Percentiles rank a stretch among this genome's conserved stretches.
Conservation (phyloP, 2,888 invertebrate genomes). For the Archips crataeganus region DNA sequence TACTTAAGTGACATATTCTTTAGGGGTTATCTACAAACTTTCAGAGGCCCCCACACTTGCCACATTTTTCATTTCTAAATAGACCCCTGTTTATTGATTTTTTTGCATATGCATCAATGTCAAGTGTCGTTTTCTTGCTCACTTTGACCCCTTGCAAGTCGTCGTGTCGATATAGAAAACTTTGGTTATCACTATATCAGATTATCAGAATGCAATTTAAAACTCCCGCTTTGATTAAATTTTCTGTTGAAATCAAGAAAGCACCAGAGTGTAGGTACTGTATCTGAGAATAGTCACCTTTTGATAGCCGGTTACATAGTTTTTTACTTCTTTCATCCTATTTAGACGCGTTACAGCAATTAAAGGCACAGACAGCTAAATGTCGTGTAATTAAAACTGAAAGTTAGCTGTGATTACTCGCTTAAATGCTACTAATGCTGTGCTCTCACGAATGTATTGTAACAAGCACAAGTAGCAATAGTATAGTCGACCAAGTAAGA, state of each 20-base stretch:
- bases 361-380: constrained; percentile 52
- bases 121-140: no score
- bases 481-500: no score
- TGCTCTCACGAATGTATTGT: constrained; percentile 52
- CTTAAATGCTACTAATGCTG: constrained; percentile 30
- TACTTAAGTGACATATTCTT: no score
- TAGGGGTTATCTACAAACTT: no score
- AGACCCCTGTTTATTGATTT: no score
- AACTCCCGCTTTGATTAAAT: background rate
- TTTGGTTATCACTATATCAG: no score
- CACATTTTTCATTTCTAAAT: no score
- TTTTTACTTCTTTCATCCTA: constrained; percentile 35
- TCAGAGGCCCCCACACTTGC: no score
- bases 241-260: constrained; percentile 1
- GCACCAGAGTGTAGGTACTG: background rate
- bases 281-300: constrained; percentile 10
- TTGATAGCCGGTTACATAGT: constrained; percentile 11
- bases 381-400: constrained; percentile 51
- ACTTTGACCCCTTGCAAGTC: no score
- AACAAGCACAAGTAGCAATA: constrained; percentile 2
- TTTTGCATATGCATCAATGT: no score
- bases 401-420: constrained; percentile 46
- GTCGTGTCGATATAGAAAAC: no score
- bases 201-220: background rate
- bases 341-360: constrained; percentile 52